Evolutionary conservation across 2,797 vertebrate genomes (phyloP).

Genomic region (Pachyuromys duprasi): DNA sequence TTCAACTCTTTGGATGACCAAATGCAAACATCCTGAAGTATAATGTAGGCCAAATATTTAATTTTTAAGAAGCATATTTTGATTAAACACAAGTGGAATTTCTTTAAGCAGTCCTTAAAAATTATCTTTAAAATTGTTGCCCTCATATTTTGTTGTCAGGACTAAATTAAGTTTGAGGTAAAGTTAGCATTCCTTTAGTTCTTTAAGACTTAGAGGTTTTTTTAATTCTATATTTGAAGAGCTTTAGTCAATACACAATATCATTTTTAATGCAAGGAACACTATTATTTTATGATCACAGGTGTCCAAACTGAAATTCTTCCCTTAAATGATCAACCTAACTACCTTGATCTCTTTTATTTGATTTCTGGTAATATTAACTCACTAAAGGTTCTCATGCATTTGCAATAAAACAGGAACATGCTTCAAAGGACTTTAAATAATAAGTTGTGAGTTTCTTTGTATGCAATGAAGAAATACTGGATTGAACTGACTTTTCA

Average conservation of each 20-base stretch:
- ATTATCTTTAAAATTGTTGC: conserved; percentile 76
- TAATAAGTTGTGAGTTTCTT: conserved; percentile 5
- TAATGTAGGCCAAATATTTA: conserved; percentile 85
- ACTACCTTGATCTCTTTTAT: conserved; percentile 79
- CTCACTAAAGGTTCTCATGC: conserved; percentile 75
- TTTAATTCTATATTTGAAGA: conserved; percentile 81
- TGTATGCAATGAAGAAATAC: conserved; percentile 66
- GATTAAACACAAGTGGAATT: conserved; percentile 80
- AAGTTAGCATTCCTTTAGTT: conserved; percentile 83
- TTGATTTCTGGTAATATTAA: conserved; percentile 82
- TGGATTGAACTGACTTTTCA: conserved; percentile 39
- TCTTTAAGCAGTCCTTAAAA: conserved; percentile 55
- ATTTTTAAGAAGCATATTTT: conserved; percentile 81
- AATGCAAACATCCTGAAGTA: conserved; percentile 73
- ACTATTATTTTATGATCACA: conserved; percentile 83
- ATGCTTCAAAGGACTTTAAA: conserved; percentile 70
- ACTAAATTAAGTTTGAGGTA: conserved; percentile 67
- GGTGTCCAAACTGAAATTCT: conserved; percentile 72
- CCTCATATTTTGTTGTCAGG: conserved; percentile 73
- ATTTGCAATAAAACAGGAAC: conserved; percentile 71
- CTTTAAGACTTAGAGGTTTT: conserved; percentile 72
- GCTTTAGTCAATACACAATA: conserved; percentile 78
- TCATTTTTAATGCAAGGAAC: conserved; percentile 78
- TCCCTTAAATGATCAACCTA: conserved; percentile 81
- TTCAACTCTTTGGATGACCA: conserved; percentile 70